Conservation (phyloP, 2,888 invertebrate genomes). For the Oxyscelio sp. region DNA sequence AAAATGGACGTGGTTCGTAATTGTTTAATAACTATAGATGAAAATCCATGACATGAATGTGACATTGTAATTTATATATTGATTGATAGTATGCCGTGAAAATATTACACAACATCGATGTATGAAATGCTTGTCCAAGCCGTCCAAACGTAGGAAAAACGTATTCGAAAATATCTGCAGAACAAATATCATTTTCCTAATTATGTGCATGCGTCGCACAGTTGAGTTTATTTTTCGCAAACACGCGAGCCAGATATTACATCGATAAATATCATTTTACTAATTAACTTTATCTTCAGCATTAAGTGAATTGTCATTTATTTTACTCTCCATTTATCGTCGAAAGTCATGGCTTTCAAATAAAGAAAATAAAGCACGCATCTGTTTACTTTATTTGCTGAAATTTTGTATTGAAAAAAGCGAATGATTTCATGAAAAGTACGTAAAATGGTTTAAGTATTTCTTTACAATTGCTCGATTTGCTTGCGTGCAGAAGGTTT, state of each 20-base stretch:
- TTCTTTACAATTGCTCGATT: slow-evolving; percentile 47
- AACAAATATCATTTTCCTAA: slow-evolving; percentile 83
- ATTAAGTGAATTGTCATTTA: slow-evolving; percentile 9
- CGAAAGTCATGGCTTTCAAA: slow-evolving; percentile 17
- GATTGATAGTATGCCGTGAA: slow-evolving; percentile 55
- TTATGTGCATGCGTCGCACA: slow-evolving; percentile 72
- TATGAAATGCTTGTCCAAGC: slow-evolving; percentile 41
- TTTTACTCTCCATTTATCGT: slow-evolving; percentile 29
- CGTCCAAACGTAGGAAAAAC: slow-evolving; percentile 18
- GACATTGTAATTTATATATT: slow-evolving; percentile 67
- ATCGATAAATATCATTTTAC: slow-evolving; percentile 80
- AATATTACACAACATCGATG: slow-evolving; percentile 25
- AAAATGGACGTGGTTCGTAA: slow-evolving; percentile 1
- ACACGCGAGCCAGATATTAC: slow-evolving; percentile 74
- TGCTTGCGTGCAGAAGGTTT: slow-evolving; percentile 29
- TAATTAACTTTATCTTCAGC: slow-evolving; percentile 76
- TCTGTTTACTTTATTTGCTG: not conserved
- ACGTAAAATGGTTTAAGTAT: slow-evolving; percentile 46
- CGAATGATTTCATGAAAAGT: not conserved
- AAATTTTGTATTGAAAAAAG: slow-evolving; percentile 27
- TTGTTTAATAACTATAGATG: slow-evolving; percentile 19
- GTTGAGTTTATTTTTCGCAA: slow-evolving; percentile 45
- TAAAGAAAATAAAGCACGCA: not conserved
- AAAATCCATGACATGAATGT: slow-evolving; percentile 11
- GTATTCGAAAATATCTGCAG: slow-evolving; percentile 56